Percentiles rank a stretch among this genome's conserved stretches.
phyloP scores from a whole-genome alignment of 2,888 invertebrate species.

The Thymelicus lineola region DNA sequence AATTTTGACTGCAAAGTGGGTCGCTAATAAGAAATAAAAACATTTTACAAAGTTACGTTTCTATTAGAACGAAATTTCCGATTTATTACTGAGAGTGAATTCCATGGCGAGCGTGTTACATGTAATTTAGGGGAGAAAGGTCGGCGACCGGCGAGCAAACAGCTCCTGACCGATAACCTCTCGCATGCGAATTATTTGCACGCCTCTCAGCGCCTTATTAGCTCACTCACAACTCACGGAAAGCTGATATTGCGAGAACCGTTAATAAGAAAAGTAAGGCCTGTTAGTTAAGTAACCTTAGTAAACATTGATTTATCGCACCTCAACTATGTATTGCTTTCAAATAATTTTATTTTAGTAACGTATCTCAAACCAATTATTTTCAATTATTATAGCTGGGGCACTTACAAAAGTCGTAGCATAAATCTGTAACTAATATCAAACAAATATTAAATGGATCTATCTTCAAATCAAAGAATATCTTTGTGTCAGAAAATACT shows the following conservation, averaged over 20 bases:
- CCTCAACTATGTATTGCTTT: too few species aligned
- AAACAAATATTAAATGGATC: neutral
- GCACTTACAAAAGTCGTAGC: too few species aligned
- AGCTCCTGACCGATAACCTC: constrained; percentile 47
- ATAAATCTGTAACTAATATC: too few species aligned
- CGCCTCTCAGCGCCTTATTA: constrained; percentile 56
- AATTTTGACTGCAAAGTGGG: too few species aligned
- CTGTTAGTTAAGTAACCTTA: constrained; percentile 7
- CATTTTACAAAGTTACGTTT: neutral
- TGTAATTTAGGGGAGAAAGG: constrained; percentile 39
- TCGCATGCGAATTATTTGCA: constrained; percentile 61
- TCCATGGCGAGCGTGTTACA: constrained; percentile 29
- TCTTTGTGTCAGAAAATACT: neutral
- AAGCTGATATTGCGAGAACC: constrained; percentile 34
- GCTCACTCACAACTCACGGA: constrained; percentile 31
- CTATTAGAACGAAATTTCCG: constrained; percentile 7
- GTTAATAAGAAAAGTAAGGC: constrained; percentile 34
- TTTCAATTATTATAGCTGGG: too few species aligned
- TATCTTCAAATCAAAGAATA: too few species aligned
- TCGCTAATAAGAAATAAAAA: neutral
- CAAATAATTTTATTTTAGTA: too few species aligned
- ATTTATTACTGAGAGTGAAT: constrained; percentile 29
- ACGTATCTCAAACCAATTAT: too few species aligned
- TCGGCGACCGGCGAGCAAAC: constrained; percentile 33
- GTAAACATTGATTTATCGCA: constrained; percentile 13